Conservation (phyloP, 2,797 vertebrate genomes). For the Pagetopsis macropterus region DNA sequence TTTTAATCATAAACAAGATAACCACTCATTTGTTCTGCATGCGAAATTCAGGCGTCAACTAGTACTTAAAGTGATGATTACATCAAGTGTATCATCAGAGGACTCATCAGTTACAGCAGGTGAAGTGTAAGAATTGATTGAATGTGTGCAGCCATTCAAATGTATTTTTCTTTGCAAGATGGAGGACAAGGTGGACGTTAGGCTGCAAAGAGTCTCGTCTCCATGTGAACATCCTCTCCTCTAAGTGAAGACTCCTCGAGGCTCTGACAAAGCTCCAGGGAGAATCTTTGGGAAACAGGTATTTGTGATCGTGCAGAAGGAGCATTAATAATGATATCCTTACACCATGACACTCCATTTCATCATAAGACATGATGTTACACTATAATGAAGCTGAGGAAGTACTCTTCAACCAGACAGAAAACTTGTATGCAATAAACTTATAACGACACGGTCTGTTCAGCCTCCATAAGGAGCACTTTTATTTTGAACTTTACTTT, state of each 20-base stretch:
- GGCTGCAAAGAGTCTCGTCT: constrained; percentile 22
- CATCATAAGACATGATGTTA: background rate
- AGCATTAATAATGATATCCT: background rate
- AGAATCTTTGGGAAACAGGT: background rate
- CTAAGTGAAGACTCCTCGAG: constrained; percentile 1
- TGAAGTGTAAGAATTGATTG: constrained; percentile 61
- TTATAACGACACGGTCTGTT: too few relatives aligned
- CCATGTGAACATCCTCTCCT: background rate
- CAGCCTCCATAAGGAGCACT: background rate
- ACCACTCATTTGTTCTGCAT: background rate
- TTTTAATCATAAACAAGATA: background rate
- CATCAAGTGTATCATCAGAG: constrained; percentile 55
- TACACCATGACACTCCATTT: background rate
- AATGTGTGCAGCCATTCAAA: constrained; percentile 46
- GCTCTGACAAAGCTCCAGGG: background rate
- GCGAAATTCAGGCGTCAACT: constrained; percentile 20
- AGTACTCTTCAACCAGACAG: background rate
- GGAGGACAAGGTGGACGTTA: constrained; percentile 39
- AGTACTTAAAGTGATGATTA: constrained; percentile 29
- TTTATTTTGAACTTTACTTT: background rate
- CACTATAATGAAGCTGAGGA: background rate
- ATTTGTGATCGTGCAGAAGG: background rate
- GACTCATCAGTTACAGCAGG: constrained; percentile 46
- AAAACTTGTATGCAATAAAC: too few relatives aligned
- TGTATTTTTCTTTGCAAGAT: constrained; percentile 2